A percentile compares a stretch with the other conserved stretches of the same genome.
These are phyloP conservation scores for Gopherus flavomarginatus DNA, from an alignment of 2,113 vertebrate genomes.

Conservation along the genomic window DNA sequence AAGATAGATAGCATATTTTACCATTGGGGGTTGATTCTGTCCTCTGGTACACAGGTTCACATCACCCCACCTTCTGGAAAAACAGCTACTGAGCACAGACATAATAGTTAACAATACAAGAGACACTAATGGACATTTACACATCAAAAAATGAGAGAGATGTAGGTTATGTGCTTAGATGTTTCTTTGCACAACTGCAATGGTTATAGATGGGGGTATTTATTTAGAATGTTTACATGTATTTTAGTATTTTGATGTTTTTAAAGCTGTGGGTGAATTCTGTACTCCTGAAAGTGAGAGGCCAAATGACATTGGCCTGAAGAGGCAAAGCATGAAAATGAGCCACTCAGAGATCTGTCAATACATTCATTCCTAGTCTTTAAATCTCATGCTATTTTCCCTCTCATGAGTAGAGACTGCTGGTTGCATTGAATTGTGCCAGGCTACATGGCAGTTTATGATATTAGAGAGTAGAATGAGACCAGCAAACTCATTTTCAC, in stretches of 20 bases:
- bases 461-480: background rate
- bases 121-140: background rate
- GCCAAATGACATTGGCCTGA: background rate
- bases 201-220: slow-evolving; percentile 36
- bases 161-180: background rate
- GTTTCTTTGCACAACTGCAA: slow-evolving; percentile 45
- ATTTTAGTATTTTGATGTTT: background rate
- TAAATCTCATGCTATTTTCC: background rate
- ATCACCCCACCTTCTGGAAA: background rate
- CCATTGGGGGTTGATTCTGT: background rate
- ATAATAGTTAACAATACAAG: background rate
- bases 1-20: background rate
- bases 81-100: background rate
- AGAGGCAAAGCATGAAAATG: background rate
- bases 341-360: background rate
- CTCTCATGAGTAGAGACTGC: background rate
- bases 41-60: background rate
- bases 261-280: background rate
- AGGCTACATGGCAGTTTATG: background rate
- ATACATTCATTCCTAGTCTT: background rate
- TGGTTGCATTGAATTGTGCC: background rate
- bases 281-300: background rate
- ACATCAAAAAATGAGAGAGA: background rate
- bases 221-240: slow-evolving; percentile 11
- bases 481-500: background rate